Conservation (phyloP, 2,113 vertebrate species). For the Urocitellus parryii region DNA sequence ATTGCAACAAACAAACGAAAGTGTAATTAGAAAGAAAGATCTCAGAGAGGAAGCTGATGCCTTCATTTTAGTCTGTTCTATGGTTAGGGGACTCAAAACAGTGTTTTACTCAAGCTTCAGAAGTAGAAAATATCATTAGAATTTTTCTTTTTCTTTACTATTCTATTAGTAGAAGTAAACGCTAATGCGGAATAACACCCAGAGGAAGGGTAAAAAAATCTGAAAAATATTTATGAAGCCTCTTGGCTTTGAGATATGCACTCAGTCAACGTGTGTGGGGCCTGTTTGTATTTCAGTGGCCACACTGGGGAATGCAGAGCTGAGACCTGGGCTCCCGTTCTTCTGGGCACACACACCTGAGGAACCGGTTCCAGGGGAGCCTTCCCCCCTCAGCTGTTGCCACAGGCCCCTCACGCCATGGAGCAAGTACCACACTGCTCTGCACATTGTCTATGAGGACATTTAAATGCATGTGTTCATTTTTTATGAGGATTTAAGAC, state of each 20-base stretch:
- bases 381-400: not conserved
- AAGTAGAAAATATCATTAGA: not conserved
- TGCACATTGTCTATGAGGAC: too few relatives aligned
- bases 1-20: not conserved
- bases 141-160: not conserved
- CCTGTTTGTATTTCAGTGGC: not conserved
- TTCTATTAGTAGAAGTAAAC: not conserved
- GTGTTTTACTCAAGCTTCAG: not conserved
- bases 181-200: not conserved
- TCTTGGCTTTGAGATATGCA: not conserved
- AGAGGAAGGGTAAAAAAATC: not conserved
- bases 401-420: too few relatives aligned
- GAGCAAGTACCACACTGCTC: not conserved
- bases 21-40: not conserved
- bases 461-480: not conserved
- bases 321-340: too few relatives aligned
- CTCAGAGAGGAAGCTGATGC: accelerated
- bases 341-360: not conserved
- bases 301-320: too few relatives aligned
- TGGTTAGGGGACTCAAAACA: not conserved
- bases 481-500: not conserved
- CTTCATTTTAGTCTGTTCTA: not conserved
- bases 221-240: not conserved
- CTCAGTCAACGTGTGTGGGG: not conserved
- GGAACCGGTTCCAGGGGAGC: not conserved